These are phyloP conservation scores for Brenthis ino DNA, from an alignment of 2,888 invertebrate genomes.

Conservation along the genomic window DNA sequence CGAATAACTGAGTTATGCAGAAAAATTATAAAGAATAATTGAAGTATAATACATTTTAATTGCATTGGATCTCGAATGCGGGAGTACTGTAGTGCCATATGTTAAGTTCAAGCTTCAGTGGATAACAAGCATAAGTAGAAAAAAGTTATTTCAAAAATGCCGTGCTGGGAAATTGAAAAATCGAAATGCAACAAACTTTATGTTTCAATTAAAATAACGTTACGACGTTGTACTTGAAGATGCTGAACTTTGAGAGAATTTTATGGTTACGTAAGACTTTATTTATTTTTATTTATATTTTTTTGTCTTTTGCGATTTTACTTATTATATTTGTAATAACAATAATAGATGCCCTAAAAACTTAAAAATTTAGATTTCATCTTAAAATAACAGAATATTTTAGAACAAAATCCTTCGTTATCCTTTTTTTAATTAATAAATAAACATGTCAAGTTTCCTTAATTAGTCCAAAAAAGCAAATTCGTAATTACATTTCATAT, in stretches of 20 bases:
- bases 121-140: conserved; percentile 18
- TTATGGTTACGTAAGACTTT: not conserved
- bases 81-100: conserved; percentile 1
- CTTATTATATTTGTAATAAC: not conserved
- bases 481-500: conserved; percentile 4
- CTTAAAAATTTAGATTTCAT: not conserved
- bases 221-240: conserved; percentile 13
- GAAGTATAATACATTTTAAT: not conserved
- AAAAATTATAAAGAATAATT: not conserved
- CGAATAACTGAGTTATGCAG: no score
- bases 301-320: no score
- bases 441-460: not conserved
- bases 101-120: conserved; percentile 15
- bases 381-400: not conserved
- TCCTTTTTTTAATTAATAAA: not conserved
- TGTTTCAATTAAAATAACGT: conserved; percentile 42
- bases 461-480: conserved; percentile 1
- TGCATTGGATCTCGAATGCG: not conserved
- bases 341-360: no score
- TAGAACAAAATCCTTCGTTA: not conserved
- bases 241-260: not conserved
- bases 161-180: conserved; percentile 41
- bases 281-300: not conserved
- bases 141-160: conserved; percentile 41
- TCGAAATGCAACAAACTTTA: conserved; percentile 44